phyloP scores from a whole-genome alignment of 1,140 invertebrate genomes.

The Cydia fagiglandana region DNA sequence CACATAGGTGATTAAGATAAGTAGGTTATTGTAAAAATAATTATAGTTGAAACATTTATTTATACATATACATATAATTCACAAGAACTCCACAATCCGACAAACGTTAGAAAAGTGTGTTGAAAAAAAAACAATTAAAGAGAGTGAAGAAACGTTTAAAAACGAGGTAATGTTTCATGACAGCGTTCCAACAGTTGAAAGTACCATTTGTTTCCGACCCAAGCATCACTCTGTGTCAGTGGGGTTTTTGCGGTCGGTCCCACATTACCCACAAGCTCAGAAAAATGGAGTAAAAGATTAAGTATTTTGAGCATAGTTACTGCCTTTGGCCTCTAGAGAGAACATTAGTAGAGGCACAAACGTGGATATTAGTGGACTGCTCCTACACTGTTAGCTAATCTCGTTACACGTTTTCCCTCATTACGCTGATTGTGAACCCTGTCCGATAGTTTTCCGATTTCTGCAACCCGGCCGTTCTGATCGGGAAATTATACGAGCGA shows the following conservation, averaged over 20 bases:
- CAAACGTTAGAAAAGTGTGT: background rate
- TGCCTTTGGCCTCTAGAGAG: background rate
- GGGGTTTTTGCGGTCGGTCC: slow-evolving; percentile 26
- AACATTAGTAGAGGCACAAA: background rate
- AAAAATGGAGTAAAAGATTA: background rate
- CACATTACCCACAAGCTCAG: background rate
- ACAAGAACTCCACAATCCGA: too few relatives aligned
- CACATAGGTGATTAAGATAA: too few relatives aligned
- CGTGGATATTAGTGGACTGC: slow-evolving; percentile 25
- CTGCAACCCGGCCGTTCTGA: slow-evolving; percentile 2
- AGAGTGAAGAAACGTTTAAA: background rate
- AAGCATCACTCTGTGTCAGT: slow-evolving; percentile 26
- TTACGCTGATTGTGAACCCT: slow-evolving; percentile 29
- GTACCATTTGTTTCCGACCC: slow-evolving; percentile 26
- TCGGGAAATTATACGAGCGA: background rate
- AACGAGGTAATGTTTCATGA: slow-evolving; percentile 8
- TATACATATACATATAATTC: too few relatives aligned
- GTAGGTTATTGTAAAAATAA: too few relatives aligned
- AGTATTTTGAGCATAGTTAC: background rate
- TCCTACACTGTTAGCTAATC: slow-evolving; percentile 29
- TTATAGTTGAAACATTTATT: too few relatives aligned
- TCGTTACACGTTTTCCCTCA: slow-evolving; percentile 28
- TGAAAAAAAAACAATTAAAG: background rate
- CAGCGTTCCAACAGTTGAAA: slow-evolving; percentile 22
- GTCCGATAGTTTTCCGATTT: slow-evolving; percentile 31